These are phyloP conservation scores for Epicauta chinensis DNA, from an alignment of 1,140 invertebrate genomes.

Conservation along the genomic window DNA sequence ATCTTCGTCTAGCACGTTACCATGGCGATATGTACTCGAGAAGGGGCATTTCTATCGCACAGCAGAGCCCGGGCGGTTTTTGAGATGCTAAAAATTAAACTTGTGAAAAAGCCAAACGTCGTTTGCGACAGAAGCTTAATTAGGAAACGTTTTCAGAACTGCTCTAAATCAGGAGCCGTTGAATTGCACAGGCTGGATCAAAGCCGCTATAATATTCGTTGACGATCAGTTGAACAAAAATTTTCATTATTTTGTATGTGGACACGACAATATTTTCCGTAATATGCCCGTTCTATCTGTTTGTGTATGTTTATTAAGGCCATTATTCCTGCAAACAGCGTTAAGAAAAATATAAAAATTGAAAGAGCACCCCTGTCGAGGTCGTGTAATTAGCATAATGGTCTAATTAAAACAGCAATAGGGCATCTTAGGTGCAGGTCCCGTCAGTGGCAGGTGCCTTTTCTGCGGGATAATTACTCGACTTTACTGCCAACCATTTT, in stretches of 20 bases:
- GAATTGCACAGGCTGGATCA: constrained; percentile 29
- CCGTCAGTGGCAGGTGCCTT: constrained; percentile 34
- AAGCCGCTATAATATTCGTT: too few relatives aligned
- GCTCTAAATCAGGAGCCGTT: constrained; percentile 39
- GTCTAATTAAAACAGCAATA: constrained; percentile 35
- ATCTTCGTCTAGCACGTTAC: constrained; percentile 10
- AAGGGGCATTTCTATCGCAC: constrained; percentile 23
- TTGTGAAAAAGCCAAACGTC: constrained; percentile 40
- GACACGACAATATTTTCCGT: too few relatives aligned
- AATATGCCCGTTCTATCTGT: too few relatives aligned
- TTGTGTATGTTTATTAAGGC: too few relatives aligned
- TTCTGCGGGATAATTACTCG: constrained; percentile 28
- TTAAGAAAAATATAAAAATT: constrained; percentile 22
- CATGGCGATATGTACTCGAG: constrained; percentile 24
- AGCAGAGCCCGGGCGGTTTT: constrained; percentile 26
- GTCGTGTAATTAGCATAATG: constrained; percentile 38
- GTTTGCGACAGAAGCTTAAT: constrained; percentile 45
- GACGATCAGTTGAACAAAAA: too few relatives aligned
- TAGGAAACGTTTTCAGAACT: constrained; percentile 43
- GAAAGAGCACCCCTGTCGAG: constrained; percentile 27
- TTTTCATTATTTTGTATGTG: too few relatives aligned
- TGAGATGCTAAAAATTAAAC: constrained; percentile 40
- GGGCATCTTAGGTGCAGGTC: constrained; percentile 32
- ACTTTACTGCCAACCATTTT: constrained; percentile 13
- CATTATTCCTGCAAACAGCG: too few relatives aligned